Percentiles rank a stretch among this genome's conserved stretches.
Evolutionary conservation across 2,888 invertebrate species (phyloP).

Genomic region (Erebia ligea): DNA sequence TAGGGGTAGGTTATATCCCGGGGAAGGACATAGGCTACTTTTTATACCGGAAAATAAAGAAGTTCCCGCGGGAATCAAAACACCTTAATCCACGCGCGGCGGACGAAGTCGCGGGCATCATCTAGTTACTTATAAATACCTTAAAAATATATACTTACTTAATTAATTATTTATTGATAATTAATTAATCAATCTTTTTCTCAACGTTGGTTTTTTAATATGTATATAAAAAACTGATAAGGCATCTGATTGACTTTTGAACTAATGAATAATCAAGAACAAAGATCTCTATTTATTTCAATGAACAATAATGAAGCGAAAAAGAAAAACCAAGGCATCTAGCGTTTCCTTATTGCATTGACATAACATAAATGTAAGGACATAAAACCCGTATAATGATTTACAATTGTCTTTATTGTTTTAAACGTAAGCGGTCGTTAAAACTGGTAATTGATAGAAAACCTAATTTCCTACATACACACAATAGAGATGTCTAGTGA

Average conservation of each 20-base stretch:
- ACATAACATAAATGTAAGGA: not conserved
- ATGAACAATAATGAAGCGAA: not conserved
- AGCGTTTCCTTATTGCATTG: slow-evolving; percentile 2
- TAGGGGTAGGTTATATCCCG: too few species aligned
- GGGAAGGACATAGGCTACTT: too few species aligned
- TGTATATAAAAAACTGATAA: not conserved
- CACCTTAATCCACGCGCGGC: too few species aligned
- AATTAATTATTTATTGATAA: not conserved
- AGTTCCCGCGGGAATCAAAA: too few species aligned
- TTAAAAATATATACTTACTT: too few species aligned
- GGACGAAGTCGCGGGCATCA: too few species aligned
- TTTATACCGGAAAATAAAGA: too few species aligned
- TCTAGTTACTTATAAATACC: too few species aligned
- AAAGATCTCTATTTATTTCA: too few species aligned
- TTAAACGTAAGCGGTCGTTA: not conserved
- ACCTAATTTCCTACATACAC: slow-evolving; percentile 11
- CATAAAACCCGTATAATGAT: slow-evolving; percentile 13
- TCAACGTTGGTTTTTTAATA: too few species aligned
- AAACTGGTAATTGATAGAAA: slow-evolving; percentile 1
- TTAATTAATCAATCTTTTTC: not conserved
- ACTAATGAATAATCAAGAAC: not conserved
- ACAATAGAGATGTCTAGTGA: not conserved
- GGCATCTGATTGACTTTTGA: not conserved
- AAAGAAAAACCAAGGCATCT: not conserved
- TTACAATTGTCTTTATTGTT: slow-evolving; percentile 1